Conservation (phyloP, 2,888 invertebrate genomes). For the Cataglyphis altisquamis region DNA sequence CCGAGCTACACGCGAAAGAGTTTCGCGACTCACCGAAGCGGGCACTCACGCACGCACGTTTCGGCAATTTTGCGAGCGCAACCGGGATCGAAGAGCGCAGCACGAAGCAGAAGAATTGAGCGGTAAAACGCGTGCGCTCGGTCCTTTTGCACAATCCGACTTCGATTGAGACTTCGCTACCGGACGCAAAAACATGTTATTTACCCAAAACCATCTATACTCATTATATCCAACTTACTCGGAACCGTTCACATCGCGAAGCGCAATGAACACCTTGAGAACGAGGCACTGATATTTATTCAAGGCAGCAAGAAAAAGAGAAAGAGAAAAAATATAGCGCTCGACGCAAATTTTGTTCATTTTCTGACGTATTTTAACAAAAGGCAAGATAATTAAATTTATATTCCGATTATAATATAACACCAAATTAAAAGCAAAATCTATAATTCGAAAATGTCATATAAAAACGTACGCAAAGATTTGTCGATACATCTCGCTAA, state of each 20-base stretch:
- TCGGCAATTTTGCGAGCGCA: slow-evolving; percentile 69
- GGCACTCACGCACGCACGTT: slow-evolving; percentile 67
- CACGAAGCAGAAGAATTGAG: slow-evolving; percentile 71
- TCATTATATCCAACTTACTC: slow-evolving; percentile 53
- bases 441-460: background rate
- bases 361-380: background rate
- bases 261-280: slow-evolving; percentile 52
- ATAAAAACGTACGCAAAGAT: background rate
- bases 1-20: slow-evolving; percentile 69
- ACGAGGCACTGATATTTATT: background rate
- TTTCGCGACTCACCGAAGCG: slow-evolving; percentile 44
- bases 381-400: background rate
- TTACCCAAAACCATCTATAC: slow-evolving; percentile 57
- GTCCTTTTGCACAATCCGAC: slow-evolving; percentile 22
- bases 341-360: background rate
- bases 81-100: slow-evolving; percentile 32
- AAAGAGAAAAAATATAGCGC: background rate
- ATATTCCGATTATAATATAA: background rate
- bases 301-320: background rate
- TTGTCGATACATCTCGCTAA: background rate
- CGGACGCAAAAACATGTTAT: slow-evolving; percentile 60
- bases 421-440: background rate
- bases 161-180: slow-evolving; percentile 59
- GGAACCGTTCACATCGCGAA: slow-evolving; percentile 13
- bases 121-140: slow-evolving; percentile 66